Conservation (phyloP, 2,113 vertebrate genomes). For the Nanorana parkeri region DNA sequence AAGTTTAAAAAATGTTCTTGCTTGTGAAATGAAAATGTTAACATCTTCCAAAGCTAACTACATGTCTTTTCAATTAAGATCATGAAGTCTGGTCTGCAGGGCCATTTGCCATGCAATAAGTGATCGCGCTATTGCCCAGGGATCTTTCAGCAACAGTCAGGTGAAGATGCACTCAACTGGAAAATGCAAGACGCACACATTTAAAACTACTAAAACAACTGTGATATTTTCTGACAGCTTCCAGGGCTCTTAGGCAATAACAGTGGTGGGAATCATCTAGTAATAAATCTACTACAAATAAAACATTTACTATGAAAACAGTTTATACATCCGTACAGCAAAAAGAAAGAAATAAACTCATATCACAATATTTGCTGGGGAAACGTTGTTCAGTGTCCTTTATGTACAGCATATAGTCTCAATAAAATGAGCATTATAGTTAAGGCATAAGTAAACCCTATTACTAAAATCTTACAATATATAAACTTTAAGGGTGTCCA, state of each 20-base stretch:
- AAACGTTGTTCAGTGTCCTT: background rate
- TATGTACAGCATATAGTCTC: background rate
- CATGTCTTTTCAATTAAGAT: conserved; percentile 37
- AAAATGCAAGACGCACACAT: conserved; percentile 19
- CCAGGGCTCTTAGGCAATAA: conserved; percentile 8
- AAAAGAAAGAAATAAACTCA: background rate
- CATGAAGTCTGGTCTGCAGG: conserved; percentile 10
- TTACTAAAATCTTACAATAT: too few relatives aligned
- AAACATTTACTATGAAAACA: background rate
- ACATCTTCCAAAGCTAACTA: background rate
- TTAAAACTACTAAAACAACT: conserved; percentile 4
- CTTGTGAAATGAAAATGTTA: background rate
- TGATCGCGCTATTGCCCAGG: conserved; percentile 17
- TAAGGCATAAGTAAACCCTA: too few relatives aligned
- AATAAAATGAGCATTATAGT: too few relatives aligned
- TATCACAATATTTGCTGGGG: background rate
- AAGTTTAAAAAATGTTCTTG: background rate
- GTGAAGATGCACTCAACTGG: conserved; percentile 19
- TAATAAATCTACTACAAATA: background rate
- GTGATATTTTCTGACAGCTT: conserved; percentile 13
- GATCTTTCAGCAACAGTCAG: conserved; percentile 13
- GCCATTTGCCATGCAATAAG: conserved; percentile 33
- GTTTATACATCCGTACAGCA: background rate
- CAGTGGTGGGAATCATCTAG: background rate
- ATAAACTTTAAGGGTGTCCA: too few relatives aligned